Conservation (phyloP, 2,888 invertebrate genomes). For the Masnerella sp. region DNA sequence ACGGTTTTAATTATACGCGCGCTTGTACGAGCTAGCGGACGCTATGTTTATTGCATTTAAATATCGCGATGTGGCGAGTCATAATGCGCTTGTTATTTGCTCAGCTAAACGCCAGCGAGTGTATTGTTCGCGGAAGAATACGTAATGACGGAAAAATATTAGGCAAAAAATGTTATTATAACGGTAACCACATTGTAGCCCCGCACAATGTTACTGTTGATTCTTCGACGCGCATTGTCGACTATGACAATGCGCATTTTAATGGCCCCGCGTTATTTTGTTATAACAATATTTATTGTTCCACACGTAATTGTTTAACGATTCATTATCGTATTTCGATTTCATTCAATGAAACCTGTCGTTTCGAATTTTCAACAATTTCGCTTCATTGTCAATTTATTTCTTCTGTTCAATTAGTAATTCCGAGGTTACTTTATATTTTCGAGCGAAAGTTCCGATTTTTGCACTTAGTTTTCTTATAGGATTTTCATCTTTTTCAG, state of each 20-base stretch:
- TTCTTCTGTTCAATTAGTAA: background rate
- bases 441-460: slow-evolving; percentile 6
- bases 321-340: slow-evolving; percentile 34
- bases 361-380: no score
- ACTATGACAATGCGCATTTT: slow-evolving; percentile 42
- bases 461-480: no score
- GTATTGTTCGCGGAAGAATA: slow-evolving; percentile 41
- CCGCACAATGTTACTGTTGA: slow-evolving; percentile 40
- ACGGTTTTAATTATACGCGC: background rate
- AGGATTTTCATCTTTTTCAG: no score
- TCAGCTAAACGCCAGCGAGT: slow-evolving; percentile 35
- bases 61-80: slow-evolving; percentile 31
- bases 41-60: slow-evolving; percentile 23
- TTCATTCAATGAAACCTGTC: slow-evolving; percentile 5
- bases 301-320: slow-evolving; percentile 19
- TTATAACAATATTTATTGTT: slow-evolving; percentile 41
- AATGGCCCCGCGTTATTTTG: slow-evolving; percentile 38
- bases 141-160: slow-evolving; percentile 51
- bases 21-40: background rate
- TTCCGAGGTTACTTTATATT: no score
- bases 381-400: background rate
- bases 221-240: slow-evolving; percentile 40
- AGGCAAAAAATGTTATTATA: slow-evolving; percentile 47
- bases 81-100: slow-evolving; percentile 43
- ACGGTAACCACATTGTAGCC: slow-evolving; percentile 39